These are phyloP conservation scores for Drosophila prostipennis DNA, from an alignment of 2,888 invertebrate species.

Conservation along the genomic window DNA sequence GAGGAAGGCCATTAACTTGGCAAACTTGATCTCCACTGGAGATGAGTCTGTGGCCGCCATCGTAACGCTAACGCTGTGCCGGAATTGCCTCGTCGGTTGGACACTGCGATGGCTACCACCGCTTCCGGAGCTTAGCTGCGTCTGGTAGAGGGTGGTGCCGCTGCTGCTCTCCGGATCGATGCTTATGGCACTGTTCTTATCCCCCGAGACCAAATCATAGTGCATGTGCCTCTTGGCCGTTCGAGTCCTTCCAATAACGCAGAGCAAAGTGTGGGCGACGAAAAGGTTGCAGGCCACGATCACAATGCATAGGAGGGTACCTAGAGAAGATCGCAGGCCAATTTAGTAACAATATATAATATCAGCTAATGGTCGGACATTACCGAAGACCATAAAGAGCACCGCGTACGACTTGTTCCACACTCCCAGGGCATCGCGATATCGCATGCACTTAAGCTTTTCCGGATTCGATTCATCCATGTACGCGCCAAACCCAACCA, in stretches of 20 bases:
- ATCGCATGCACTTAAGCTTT: conserved; percentile 87
- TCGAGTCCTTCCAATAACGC: conserved; percentile 84
- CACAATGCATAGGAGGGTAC: conserved; percentile 89
- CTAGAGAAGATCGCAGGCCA: conserved; percentile 82
- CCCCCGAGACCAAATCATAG: conserved; percentile 81
- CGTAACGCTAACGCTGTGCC: conserved; percentile 81
- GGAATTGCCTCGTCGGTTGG: conserved; percentile 62
- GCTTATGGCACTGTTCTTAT: conserved; percentile 69
- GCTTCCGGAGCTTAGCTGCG: conserved; percentile 51
- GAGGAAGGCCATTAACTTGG: conserved; percentile 92
- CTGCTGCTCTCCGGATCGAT: conserved; percentile 80
- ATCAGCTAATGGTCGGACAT: conserved; percentile 56
- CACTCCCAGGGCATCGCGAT: conserved; percentile 88
- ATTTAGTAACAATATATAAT: neutral
- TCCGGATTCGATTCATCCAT: conserved; percentile 85
- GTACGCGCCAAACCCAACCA: conserved; percentile 90
- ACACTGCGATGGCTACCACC: conserved; percentile 39
- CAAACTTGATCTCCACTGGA: conserved; percentile 93
- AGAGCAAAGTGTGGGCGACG: conserved; percentile 89
- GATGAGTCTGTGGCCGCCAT: conserved; percentile 83
- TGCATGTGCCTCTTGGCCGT: conserved; percentile 79
- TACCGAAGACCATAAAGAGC: conserved; percentile 91
- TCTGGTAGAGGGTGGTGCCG: conserved; percentile 79
- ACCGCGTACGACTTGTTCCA: conserved; percentile 90
- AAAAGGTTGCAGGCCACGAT: conserved; percentile 93